A percentile compares a stretch with the other conserved stretches of the same genome.
Evolutionary conservation across 2,888 invertebrate genomes (phyloP).

Genomic region (Phyllotreta cruciferae): DNA sequence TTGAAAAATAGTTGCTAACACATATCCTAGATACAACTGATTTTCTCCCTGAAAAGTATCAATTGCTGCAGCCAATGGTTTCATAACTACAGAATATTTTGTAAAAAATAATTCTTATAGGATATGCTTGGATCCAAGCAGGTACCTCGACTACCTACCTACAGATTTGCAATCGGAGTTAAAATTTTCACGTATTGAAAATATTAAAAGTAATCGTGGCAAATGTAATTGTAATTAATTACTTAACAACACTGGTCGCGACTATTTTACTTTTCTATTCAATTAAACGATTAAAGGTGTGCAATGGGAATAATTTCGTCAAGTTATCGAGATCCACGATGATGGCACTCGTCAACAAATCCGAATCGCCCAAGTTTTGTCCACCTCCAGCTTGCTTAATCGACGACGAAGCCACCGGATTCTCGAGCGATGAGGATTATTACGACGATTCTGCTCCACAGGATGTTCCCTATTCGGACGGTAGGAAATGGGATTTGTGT

Average conservation of each 20-base stretch:
- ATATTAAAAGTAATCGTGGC: no score
- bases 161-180: no score
- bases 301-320: constrained; percentile 62
- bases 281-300: constrained; percentile 52
- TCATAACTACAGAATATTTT: no score
- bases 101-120: no score
- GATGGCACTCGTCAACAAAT: constrained; percentile 51
- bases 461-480: constrained; percentile 25
- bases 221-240: no score
- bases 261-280: constrained; percentile 7
- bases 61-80: no score
- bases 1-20: no score
- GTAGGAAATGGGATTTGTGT: constrained; percentile 57
- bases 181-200: no score
- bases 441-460: constrained; percentile 39
- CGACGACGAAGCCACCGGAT: constrained; percentile 57
- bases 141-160: no score
- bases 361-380: constrained; percentile 22
- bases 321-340: constrained; percentile 59
- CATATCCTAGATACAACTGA: no score
- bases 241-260: background rate
- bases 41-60: no score
- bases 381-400: constrained; percentile 43
- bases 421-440: constrained; percentile 56
- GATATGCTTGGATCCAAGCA: no score